Evolutionary conservation across 2,888 invertebrate genomes (phyloP).

Genomic region (Schizotus pectinicornis): DNA sequence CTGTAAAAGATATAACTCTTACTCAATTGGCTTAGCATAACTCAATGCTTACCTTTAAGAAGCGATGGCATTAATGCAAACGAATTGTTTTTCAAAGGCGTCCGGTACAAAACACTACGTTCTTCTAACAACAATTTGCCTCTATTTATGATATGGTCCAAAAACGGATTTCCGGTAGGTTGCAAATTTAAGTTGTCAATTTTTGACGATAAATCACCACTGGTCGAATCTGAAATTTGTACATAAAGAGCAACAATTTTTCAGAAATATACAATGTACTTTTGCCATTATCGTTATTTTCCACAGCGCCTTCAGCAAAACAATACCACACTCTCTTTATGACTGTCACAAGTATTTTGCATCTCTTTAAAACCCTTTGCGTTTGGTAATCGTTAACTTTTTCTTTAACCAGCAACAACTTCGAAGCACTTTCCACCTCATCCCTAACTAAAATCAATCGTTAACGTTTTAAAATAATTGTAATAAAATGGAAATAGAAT

Average conservation of each 20-base stretch:
- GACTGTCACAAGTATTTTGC: conserved; percentile 44
- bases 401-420: conserved; percentile 36
- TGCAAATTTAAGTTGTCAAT: conserved; percentile 15
- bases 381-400: conserved; percentile 26
- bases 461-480: conserved; percentile 14
- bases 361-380: conserved; percentile 46
- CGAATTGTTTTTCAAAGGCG: conserved; percentile 34
- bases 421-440: conserved; percentile 42
- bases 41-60: not conserved
- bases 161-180: conserved; percentile 29
- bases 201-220: not conserved
- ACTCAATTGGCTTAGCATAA: not conserved
- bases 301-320: conserved; percentile 32
- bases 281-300: too few species aligned
- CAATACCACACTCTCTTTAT: conserved; percentile 41
- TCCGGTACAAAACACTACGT: conserved; percentile 50
- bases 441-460: conserved; percentile 38
- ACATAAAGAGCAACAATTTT: too few species aligned
- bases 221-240: not conserved
- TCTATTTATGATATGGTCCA: conserved; percentile 45
- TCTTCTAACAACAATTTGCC: conserved; percentile 51
- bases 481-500: too few species aligned
- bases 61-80: too few species aligned
- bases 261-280: too few species aligned
- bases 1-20: conserved; percentile 13